Evolutionary conservation across 2,888 invertebrate species (phyloP), one percentile per base, ranked within the genome.

Genomic region (Acronicta aceris): DNA sequence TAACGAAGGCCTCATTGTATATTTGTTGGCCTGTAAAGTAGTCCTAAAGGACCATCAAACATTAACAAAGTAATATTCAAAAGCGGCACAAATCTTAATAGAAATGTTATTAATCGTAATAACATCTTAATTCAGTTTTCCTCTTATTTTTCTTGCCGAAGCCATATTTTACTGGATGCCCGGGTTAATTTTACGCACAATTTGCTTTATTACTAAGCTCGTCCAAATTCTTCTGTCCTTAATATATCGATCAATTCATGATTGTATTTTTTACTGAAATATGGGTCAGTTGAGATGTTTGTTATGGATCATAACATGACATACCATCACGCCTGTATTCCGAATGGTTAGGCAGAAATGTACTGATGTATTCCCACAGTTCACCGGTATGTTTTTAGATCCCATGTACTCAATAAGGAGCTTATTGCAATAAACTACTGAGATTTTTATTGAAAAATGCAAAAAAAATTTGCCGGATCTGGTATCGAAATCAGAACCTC

Each of bases 131-230:
- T 45, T 21, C 13, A 15, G 21, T 51, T 59, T 52, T 41, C 47
- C 54, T 59, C 57, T 48, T 52, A 51, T 60, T 70, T 72, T 66
- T 66, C 71, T 73, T 66, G 17, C 33, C 56, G 65, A 49, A 63
- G 60, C 73, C 46, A 79, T 81, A 82, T 78, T 73, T 83, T 71
- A 78, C 58, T 36, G 62, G 68, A 75, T 74, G 73, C 77, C n/a
- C 68, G 43, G 72, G 78, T 76, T 85, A 82, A 85, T 85, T 84
- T 85, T 78, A 80, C 84, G 83, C 78, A 68, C 83, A 84, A 84
- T 85, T 83, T 79, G 62, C 76, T 84, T 83, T 82, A 83, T 84
- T 84, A 74, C 75, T 62, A 68, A 33, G 58, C 41, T 75, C 78
- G 71, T 67, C 72, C 69, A 76, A 79, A 69, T 69, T 71, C 65